Base-by-base conservation (phyloP, 2,888 invertebrate genomes). In the Hipparchia semele region DNA sequence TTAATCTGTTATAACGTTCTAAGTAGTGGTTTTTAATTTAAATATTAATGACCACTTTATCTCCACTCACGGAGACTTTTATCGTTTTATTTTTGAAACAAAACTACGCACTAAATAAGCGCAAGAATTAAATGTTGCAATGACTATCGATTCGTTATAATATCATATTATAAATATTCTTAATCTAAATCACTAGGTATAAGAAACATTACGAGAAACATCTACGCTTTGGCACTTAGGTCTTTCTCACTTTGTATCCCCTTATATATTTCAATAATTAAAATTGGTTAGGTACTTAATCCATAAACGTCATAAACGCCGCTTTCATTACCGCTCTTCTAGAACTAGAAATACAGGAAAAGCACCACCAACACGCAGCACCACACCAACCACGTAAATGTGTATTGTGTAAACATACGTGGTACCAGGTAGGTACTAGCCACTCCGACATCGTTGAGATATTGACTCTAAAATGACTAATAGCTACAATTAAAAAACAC, bases 171-270 rank as follows among this genome's bases (percentile, higher is more conserved):
- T 71, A 54, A 39, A 39, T 39, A 39, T 39, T 39, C 62, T 71
- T 73, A 74, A 76, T 64, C 68, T 68, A 72, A 68, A 60, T 70
- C 69, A 68, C 71, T 71, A 23, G 23, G 23, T 23, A 74, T 73
- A 60, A 12, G 59, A 60, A 73, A 74, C 61, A 75, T 78, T 79
- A 80, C 73, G 76, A 78, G 80, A 80, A 78, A 73, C 78, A 82
- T 83, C 83, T 81, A 87, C 84, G 83, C 83, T 91, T 91, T 91
- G 91, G 91, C 91, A 91, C 91, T 90, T 90, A 84, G 86, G 89
- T 89, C 85, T 83, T 86, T 77, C 75, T 80, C 77, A 79, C 77
- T 76, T 76, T 71, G 76, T 79, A 53, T 73, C 66, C 58, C 33
- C 54, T 72, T 64, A 70, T 23, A 51, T 68, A 33, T 56, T n/a